Conservation (phyloP, 2,888 invertebrate genomes). For the Aspidapion aeneum region DNA sequence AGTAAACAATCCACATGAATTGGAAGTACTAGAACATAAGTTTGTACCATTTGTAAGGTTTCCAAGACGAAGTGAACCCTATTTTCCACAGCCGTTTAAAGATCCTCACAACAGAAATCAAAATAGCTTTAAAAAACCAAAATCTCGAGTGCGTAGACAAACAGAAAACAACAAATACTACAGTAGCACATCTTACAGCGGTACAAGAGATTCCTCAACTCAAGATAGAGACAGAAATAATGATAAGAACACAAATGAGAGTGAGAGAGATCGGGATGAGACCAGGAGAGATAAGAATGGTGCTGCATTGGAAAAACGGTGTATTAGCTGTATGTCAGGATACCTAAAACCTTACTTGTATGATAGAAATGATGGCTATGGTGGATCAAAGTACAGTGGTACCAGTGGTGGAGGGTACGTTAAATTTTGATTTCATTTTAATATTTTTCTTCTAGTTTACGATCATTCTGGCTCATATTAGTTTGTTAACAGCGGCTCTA, state of each 20-base stretch:
- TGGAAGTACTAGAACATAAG: not conserved
- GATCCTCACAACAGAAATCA: not conserved
- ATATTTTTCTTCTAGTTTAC: no score
- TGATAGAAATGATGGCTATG: not conserved
- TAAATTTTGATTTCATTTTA: no score
- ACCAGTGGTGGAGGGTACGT: not conserved
- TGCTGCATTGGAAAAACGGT: constrained; percentile 27
- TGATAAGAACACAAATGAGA: constrained; percentile 19
- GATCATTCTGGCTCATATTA: no score
- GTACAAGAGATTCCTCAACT: not conserved
- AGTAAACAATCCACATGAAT: not conserved
- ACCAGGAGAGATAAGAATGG: constrained; percentile 8
- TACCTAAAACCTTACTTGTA: constrained; percentile 19
- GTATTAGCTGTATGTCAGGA: constrained; percentile 29
- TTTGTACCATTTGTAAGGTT: not conserved
- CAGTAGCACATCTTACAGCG: not conserved
- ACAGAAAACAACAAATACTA: not conserved
- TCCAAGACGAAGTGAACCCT: not conserved
- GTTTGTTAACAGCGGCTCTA: no score
- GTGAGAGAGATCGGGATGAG: constrained; percentile 17
- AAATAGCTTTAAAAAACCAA: not conserved
- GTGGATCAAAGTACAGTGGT: constrained; percentile 14
- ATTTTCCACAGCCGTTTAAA: not conserved
- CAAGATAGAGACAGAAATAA: constrained; percentile 21
- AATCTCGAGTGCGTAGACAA: not conserved